Evolutionary conservation across 1,140 invertebrate genomes (phyloP).

Genomic region (Eriocheir sinensis): DNA sequence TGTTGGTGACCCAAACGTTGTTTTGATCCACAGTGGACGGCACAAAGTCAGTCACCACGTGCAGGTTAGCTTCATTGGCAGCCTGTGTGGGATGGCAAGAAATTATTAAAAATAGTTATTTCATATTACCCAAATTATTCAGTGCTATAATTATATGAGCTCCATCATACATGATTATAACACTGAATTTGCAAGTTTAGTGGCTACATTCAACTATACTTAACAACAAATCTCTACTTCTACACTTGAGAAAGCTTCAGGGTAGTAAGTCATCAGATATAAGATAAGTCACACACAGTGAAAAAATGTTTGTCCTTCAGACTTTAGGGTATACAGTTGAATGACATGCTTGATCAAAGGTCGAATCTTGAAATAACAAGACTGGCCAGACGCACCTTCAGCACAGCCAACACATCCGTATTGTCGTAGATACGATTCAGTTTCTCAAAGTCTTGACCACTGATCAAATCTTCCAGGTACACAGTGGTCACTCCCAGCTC

Average conservation of each 20-base stretch:
- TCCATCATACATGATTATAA: too few relatives aligned
- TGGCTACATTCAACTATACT: too few relatives aligned
- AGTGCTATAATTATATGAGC: too few relatives aligned
- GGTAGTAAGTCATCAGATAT: too few relatives aligned
- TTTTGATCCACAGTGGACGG: not conserved
- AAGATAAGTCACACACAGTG: not conserved
- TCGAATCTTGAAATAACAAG: too few relatives aligned
- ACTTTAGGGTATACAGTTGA: not conserved
- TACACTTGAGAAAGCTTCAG: too few relatives aligned
- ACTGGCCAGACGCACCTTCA: conserved; percentile 39
- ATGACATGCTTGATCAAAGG: too few relatives aligned
- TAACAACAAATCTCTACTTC: too few relatives aligned
- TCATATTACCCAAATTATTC: too few relatives aligned
- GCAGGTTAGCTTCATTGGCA: conserved; percentile 33
- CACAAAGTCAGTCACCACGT: conserved; percentile 70
- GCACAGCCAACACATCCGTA: not conserved
- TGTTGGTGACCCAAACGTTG: conserved; percentile 57
- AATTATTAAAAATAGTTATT: too few relatives aligned
- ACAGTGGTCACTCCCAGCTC: conserved; percentile 57
- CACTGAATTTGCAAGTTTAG: too few relatives aligned
- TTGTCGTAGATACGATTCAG: not conserved
- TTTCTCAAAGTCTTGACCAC: conserved; percentile 39
- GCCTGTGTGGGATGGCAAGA: conserved; percentile 49
- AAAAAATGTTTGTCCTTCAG: not conserved
- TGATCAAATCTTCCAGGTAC: conserved; percentile 60